Conservation (phyloP, 2,888 invertebrate genomes). For the Lasioglossum pauxillum region DNA sequence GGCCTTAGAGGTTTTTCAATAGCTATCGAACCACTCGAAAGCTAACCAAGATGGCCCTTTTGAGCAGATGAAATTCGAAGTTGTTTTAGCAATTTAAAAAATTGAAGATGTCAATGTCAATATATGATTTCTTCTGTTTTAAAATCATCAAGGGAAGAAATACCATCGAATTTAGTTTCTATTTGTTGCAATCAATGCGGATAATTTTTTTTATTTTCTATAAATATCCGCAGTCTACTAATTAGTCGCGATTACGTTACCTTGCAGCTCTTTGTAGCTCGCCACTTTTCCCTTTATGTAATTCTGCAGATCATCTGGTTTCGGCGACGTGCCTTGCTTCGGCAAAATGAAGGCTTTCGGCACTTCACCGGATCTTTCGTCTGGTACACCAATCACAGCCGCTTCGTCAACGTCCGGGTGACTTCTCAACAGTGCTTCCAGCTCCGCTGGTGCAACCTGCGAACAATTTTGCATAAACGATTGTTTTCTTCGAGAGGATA, state of each 20-base stretch:
- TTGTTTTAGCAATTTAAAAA: too few species aligned
- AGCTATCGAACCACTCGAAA: too few species aligned
- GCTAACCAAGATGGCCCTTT: too few species aligned
- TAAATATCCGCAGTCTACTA: too few species aligned
- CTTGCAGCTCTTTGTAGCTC: conserved; percentile 89
- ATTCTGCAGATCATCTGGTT: conserved; percentile 86
- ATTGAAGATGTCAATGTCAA: too few species aligned
- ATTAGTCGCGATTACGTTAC: conserved; percentile 57
- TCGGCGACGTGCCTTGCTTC: conserved; percentile 84
- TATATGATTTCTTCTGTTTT: too few species aligned
- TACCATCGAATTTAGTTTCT: too few species aligned
- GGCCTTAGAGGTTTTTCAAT: too few species aligned
- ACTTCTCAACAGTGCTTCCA: conserved; percentile 90
- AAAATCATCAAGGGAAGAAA: too few species aligned
- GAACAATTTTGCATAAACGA: conserved; percentile 66
- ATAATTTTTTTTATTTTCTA: too few species aligned
- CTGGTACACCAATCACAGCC: conserved; percentile 92
- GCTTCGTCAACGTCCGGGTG: conserved; percentile 92
- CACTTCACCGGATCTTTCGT: conserved; percentile 89
- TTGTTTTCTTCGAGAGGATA: background rate
- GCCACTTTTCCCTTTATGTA: conserved; percentile 90
- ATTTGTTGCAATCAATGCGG: too few species aligned
- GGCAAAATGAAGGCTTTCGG: conserved; percentile 91
- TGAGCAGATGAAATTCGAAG: too few species aligned
- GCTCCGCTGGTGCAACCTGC: conserved; percentile 95